Conservation (phyloP, 2,888 invertebrate genomes). For the Dendrolimus pini region DNA sequence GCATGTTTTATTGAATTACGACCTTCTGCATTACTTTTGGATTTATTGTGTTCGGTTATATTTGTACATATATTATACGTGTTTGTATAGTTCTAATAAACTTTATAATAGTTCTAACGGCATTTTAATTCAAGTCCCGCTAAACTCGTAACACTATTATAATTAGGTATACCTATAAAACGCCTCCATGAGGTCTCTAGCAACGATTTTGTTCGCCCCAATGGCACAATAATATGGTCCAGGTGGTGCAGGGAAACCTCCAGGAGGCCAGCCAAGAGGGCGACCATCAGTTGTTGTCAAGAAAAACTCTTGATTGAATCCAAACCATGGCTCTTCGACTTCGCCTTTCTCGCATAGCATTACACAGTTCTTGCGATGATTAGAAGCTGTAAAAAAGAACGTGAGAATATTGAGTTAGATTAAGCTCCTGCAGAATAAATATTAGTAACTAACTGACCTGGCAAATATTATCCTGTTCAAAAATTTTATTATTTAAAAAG, state of each 20-base stretch:
- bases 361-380: conserved; percentile 55
- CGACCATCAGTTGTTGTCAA: conserved; percentile 63
- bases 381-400: conserved; percentile 33
- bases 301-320: conserved; percentile 81
- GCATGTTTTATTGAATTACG: no score
- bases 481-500: no score
- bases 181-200: conserved; percentile 88
- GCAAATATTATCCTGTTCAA: no score
- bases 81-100: no score
- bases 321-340: conserved; percentile 83
- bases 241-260: conserved; percentile 81
- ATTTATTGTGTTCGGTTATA: no score
- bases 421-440: no score
- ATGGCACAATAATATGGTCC: conserved; percentile 92
- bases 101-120: no score
- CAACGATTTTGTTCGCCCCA: conserved; percentile 85
- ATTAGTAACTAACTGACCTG: no score
- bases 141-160: no score
- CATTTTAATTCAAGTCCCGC: no score
- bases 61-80: no score
- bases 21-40: no score
- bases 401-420: background rate
- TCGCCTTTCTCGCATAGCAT: conserved; percentile 73
- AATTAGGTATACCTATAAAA: conserved; percentile 65
- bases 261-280: conserved; percentile 85